Evolutionary conservation across 2,888 invertebrate species (phyloP).

Genomic region (Eurytoma californica): DNA sequence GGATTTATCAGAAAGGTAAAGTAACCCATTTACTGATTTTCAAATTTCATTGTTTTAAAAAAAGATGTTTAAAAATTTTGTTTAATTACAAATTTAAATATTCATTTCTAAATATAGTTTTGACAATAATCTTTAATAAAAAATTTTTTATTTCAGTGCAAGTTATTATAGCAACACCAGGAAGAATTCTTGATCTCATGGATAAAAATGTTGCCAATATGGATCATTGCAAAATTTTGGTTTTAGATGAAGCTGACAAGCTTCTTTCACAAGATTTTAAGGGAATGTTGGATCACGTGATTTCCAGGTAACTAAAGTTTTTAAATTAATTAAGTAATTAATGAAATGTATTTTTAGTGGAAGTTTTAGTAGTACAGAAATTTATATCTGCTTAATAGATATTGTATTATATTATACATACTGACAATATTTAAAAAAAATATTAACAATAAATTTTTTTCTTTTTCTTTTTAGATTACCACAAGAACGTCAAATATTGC

Average conservation of each 20-base stretch:
- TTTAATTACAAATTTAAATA: conserved; percentile 10
- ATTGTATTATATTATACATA: no score
- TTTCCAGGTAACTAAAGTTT: conserved; percentile 78
- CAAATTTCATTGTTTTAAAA: not conserved
- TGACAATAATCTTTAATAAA: not conserved
- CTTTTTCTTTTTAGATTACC: conserved; percentile 83
- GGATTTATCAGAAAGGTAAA: conserved; percentile 97
- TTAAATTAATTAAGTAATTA: not conserved
- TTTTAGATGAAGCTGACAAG: conserved; percentile 99
- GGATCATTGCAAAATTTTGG: conserved; percentile 96
- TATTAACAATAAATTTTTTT: no score
- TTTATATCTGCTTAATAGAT: no score
- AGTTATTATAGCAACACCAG: conserved; percentile 99
- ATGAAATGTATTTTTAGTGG: not conserved
- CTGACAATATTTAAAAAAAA: no score
- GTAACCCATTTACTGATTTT: conserved; percentile 15
- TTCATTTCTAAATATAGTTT: not conserved
- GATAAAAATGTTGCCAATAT: conserved; percentile 97
- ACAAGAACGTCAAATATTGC: conserved; percentile 95
- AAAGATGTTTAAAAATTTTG: not conserved
- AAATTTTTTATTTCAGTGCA: conserved; percentile 82
- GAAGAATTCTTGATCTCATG: conserved; percentile 99
- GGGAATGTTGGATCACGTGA: conserved; percentile 98
- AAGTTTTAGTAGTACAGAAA: no score
- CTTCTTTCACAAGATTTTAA: conserved; percentile 99